These are phyloP conservation scores for Pseudachorutes palmiensis DNA, from an alignment of 1,140 invertebrate species.

Conservation along the genomic window DNA sequence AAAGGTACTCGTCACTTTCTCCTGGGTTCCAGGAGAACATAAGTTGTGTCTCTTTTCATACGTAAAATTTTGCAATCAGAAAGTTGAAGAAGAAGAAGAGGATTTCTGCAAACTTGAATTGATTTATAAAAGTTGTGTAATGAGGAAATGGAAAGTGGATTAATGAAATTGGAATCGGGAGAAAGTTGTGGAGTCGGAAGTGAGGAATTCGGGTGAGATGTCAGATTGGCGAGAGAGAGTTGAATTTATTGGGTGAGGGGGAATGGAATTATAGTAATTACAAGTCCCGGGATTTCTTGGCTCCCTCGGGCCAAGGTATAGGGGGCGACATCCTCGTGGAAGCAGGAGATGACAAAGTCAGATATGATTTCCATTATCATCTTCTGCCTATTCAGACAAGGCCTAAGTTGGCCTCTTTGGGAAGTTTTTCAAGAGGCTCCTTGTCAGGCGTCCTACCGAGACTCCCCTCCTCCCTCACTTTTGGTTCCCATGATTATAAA, in stretches of 20 bases:
- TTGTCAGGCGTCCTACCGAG: not conserved
- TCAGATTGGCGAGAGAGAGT: not conserved
- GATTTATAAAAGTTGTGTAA: not conserved
- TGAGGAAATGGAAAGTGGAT: too few relatives aligned
- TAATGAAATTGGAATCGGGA: not conserved
- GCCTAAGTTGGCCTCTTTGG: not conserved
- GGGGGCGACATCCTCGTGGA: not conserved
- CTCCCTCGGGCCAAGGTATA: not conserved
- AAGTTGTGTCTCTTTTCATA: too few relatives aligned
- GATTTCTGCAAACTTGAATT: not conserved
- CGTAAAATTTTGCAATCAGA: too few relatives aligned
- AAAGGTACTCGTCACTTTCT: too few relatives aligned
- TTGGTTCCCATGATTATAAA: not conserved
- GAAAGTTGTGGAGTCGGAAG: not conserved
- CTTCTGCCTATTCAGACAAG: not conserved
- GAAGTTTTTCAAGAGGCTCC: not conserved
- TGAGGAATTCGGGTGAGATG: not conserved
- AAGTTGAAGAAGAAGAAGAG: not conserved
- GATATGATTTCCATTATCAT: slow-evolving; percentile 14
- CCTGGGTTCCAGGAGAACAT: too few relatives aligned
- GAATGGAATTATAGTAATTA: slow-evolving; percentile 5
- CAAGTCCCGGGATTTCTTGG: not conserved
- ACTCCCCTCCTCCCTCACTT: not conserved
- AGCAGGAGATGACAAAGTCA: not conserved
- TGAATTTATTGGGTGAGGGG: not conserved